phyloP scores from a whole-genome alignment of 2,797 vertebrate species.

The Acipenser oxyrinchus region DNA sequence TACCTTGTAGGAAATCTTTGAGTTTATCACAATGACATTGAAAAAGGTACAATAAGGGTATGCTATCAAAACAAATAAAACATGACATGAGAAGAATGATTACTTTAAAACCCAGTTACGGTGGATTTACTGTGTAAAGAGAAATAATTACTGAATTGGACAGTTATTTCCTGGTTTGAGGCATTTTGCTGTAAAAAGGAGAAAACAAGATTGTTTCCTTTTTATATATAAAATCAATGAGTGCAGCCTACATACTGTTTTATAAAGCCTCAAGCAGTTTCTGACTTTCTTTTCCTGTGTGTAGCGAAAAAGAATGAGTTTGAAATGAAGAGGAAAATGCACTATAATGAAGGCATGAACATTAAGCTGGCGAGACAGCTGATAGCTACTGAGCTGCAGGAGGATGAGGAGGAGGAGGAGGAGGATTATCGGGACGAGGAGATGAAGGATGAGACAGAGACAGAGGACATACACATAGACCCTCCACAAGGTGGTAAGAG shows the following conservation, averaged over 20 bases:
- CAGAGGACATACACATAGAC: slow-evolving; percentile 73
- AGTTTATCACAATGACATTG: no score
- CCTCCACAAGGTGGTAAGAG: slow-evolving; percentile 59
- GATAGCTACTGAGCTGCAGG: slow-evolving; percentile 82
- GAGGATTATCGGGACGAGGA: slow-evolving; percentile 46
- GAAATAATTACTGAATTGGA: no score
- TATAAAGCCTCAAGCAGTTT: background rate
- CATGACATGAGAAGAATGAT: no score
- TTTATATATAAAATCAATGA: no score
- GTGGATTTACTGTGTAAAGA: no score
- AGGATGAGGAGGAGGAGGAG: slow-evolving; percentile 66
- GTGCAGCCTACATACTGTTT: no score
- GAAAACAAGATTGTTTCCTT: background rate
- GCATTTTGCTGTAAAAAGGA: background rate
- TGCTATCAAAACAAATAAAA: no score
- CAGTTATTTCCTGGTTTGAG: no score
- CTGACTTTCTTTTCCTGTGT: background rate
- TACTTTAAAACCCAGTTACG: no score
- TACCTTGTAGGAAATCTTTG: no score
- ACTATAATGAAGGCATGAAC: slow-evolving; percentile 93
- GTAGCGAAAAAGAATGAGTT: slow-evolving; percentile 89
- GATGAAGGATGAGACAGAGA: slow-evolving; percentile 74
- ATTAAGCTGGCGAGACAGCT: slow-evolving; percentile 91
- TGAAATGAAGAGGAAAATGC: slow-evolving; percentile 95
- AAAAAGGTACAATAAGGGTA: no score